These are phyloP conservation scores for Lutjanus argentimaculatus DNA, from an alignment of 2,797 vertebrate species.

Conservation along the genomic window DNA sequence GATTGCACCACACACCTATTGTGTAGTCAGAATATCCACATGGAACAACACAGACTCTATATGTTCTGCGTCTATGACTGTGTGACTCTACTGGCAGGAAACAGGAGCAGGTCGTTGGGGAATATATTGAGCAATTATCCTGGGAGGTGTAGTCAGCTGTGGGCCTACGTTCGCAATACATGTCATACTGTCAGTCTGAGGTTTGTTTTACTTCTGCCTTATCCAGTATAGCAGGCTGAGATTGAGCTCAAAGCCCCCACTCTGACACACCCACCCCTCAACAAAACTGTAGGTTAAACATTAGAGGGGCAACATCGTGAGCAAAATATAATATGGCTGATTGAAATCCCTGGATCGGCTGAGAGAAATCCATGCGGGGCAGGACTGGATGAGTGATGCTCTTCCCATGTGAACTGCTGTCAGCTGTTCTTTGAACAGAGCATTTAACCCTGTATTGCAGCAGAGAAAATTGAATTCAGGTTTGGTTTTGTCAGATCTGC, in stretches of 20 bases:
- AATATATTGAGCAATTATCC: slow-evolving; percentile 69
- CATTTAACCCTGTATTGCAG: not conserved
- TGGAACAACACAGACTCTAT: slow-evolving; percentile 27
- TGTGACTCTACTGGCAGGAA: slow-evolving; percentile 62
- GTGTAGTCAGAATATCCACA: not conserved
- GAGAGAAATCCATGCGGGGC: not conserved
- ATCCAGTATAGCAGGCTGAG: slow-evolving; percentile 37
- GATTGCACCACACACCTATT: not conserved
- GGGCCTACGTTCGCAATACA: slow-evolving; percentile 55
- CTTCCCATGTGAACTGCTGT: slow-evolving; percentile 7
- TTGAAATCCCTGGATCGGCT: slow-evolving; percentile 16
- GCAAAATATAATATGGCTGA: not conserved
- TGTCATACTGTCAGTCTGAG: slow-evolving; percentile 60
- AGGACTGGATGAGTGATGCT: slow-evolving; percentile 14
- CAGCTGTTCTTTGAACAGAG: slow-evolving; percentile 14
- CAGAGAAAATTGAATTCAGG: slow-evolving; percentile 8
- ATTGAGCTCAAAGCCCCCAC: slow-evolving; percentile 45
- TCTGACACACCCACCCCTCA: slow-evolving; percentile 13
- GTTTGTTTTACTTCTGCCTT: slow-evolving; percentile 64
- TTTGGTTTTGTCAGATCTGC: not conserved
- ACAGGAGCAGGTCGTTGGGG: slow-evolving; percentile 41
- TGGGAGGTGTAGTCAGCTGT: slow-evolving; percentile 58
- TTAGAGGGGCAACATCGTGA: not conserved
- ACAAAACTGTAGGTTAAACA: slow-evolving; percentile 31
- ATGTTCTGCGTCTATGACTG: slow-evolving; percentile 38